A percentile compares a stretch with the other conserved stretches of the same genome.
Conservation (phyloP, 2,113 vertebrate genomes). For the Machaerirhynchus nigripectus region DNA sequence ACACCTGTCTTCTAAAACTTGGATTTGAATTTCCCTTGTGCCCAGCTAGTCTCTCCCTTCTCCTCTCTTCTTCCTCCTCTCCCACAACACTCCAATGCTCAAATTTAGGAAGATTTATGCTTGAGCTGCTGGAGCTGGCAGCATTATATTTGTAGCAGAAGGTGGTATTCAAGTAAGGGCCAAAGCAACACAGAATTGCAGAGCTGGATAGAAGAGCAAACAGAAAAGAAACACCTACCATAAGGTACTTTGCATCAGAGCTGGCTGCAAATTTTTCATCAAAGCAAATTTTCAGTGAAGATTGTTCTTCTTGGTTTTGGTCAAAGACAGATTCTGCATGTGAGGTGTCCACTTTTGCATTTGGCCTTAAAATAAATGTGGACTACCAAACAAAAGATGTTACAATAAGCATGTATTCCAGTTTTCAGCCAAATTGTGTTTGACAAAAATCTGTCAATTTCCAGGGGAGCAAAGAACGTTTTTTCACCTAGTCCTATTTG, state of each 20-base stretch:
- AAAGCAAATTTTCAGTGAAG: not conserved
- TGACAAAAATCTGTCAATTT: slow-evolving; percentile 29
- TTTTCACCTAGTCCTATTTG: not conserved
- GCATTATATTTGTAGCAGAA: slow-evolving; percentile 26
- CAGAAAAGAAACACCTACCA: not conserved
- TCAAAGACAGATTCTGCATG: not conserved
- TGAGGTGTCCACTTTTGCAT: not conserved
- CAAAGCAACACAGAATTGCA: not conserved
- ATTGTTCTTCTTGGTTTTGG: not conserved
- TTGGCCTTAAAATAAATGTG: not conserved
- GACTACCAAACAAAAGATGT: not conserved
- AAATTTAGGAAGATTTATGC: slow-evolving; percentile 26
- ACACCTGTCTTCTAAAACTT: not conserved
- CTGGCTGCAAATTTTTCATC: not conserved
- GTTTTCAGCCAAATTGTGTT: not conserved
- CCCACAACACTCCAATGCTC: not conserved
- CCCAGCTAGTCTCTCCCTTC: not conserved
- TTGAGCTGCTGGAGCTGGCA: slow-evolving; percentile 22
- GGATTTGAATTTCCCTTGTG: not conserved
- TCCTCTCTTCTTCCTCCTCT: not conserved
- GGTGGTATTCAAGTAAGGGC: slow-evolving; percentile 6
- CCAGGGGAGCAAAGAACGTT: not conserved
- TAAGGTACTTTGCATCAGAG: not conserved
- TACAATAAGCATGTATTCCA: not conserved
- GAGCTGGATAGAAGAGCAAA: not conserved